These are phyloP conservation scores for Ispidina picta DNA, from an alignment of 2,797 vertebrate genomes.

Conservation along the genomic window DNA sequence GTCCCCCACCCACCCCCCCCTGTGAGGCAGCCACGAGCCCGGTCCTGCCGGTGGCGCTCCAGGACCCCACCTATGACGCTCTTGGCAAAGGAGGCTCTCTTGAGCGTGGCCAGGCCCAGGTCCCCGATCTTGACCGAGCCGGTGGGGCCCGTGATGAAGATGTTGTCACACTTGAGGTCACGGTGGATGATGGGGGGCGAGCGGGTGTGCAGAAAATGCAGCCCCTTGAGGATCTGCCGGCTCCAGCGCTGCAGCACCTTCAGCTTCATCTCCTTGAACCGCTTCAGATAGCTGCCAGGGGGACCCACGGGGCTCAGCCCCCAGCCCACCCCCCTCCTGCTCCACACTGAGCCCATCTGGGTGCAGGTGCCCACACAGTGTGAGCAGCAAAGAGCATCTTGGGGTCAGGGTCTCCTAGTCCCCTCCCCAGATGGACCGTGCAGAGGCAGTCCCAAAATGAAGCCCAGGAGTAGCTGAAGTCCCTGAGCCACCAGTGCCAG, in stretches of 20 bases:
- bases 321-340: background rate
- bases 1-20: fast-evolving
- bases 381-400: fast-evolving
- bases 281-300: constrained; percentile 87
- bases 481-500: fast-evolving
- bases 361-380: background rate
- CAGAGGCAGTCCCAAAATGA: background rate
- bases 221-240: constrained; percentile 93
- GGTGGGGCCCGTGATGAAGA: constrained; percentile 97
- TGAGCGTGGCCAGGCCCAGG: constrained; percentile 94
- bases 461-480: background rate
- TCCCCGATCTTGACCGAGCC: constrained; percentile 98
- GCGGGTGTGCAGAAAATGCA: constrained; percentile 96
- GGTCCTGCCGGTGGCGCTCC: fast-evolving
- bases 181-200: constrained; percentile 96
- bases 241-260: constrained; percentile 98
- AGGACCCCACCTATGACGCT: constrained; percentile 89
- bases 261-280: constrained; percentile 98
- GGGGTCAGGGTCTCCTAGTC: background rate
- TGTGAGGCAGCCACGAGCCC: fast-evolving
- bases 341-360: fast-evolving
- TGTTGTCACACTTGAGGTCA: constrained; percentile 98
- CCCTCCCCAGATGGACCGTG: background rate
- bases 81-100: constrained; percentile 96
- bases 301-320: background rate